Conservation (phyloP, 92 coral and sea anemone genomes). For the Actinostola sp. region DNA sequence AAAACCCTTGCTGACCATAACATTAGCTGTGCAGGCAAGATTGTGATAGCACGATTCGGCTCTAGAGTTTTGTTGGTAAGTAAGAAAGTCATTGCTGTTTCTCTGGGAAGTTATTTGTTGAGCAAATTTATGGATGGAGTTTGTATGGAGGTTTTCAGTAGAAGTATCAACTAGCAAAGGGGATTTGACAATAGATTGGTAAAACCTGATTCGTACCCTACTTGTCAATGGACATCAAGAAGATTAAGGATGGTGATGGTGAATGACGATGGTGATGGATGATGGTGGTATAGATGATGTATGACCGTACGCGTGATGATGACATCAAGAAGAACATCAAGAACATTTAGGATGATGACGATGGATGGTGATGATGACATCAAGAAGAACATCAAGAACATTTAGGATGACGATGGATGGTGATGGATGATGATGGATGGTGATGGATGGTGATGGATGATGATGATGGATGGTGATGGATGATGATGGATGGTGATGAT, state of each 20-base stretch:
- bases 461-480: background rate
- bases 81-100: no score
- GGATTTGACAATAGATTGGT: no score
- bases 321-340: background rate
- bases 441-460: background rate
- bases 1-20: conserved; percentile 37
- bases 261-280: no score
- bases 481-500: background rate
- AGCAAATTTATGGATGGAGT: no score
- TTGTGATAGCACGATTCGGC: conserved; percentile 76
- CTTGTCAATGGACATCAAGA: background rate
- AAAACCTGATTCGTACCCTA: background rate
- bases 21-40: conserved; percentile 65
- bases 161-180: no score
- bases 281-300: no score
- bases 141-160: no score
- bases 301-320: no score
- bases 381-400: no score
- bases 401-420: no score
- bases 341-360: background rate
- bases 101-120: no score
- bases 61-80: conserved; percentile 65
- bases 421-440: no score
- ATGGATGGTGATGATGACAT: background rate
- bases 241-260: background rate